Evolutionary conservation across 1,140 invertebrate species (phyloP).

Genomic region (Planococcus citri): DNA sequence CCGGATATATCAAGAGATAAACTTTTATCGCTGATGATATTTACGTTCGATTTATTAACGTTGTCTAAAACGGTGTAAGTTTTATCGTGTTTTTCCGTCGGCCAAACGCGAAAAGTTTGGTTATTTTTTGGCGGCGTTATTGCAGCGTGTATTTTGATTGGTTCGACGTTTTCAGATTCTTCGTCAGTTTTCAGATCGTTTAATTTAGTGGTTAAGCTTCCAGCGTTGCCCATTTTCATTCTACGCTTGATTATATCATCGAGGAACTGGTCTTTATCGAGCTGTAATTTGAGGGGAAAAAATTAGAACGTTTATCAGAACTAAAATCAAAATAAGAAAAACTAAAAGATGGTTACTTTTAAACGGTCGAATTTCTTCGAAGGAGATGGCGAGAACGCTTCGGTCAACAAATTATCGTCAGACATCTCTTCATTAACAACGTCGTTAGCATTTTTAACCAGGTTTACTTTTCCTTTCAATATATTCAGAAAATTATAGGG

Average conservation of each 20-base stretch:
- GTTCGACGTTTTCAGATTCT: not conserved
- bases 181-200: not conserved
- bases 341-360: not conserved
- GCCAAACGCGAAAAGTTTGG: not conserved
- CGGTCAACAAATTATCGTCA: not conserved
- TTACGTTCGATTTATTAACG: not conserved
- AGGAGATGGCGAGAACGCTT: not conserved
- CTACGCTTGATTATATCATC: not conserved
- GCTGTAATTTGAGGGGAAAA: not conserved
- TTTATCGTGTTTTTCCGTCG: not conserved
- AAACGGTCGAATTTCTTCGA: not conserved
- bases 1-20: not conserved
- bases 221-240: not conserved
- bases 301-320: no score
- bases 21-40: not conserved
- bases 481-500: conserved; percentile 9
- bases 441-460: not conserved
- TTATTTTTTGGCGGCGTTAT: not conserved
- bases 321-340: no score
- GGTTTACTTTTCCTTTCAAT: conserved; percentile 9
- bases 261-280: not conserved
- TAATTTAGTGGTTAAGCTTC: not conserved
- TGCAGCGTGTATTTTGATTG: not conserved
- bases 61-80: not conserved
- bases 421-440: not conserved